Evolutionary conservation across 2,888 invertebrate genomes (phyloP), one percentile per base, ranked within the genome.

Genomic region (Platycheirus albimanus): DNA sequence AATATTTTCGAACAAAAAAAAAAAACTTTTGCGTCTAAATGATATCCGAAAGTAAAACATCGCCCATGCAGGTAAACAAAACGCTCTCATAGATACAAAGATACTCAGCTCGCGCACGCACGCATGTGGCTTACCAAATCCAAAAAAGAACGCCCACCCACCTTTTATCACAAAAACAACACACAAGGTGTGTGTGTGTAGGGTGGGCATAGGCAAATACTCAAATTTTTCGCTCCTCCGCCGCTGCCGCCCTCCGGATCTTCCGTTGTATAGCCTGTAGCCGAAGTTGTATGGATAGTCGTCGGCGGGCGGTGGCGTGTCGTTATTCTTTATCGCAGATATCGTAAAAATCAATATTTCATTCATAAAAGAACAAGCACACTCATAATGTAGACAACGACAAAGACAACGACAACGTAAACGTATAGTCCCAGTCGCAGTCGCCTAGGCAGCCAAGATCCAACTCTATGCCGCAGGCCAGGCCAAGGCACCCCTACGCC

Each of bases 41-140:
- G 80, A 76, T 71, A 81, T 81, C 77, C 81, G 61, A 81, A 81
- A 81, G 77, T 81, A 81, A 77, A 67, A 67, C 61, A 72, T 52
- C 71, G 76, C 81, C 71, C 76, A 71, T 71, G 66, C 70, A 81
- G 43, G 36, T 43, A 47, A 66, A 54, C 43, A 36, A 49, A 41
- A 63, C 76, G 43, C 51, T 15, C 15, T 49, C 33, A 56, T 30
- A 19, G 45, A 49, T 49, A 63, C 58, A 38, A 45, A 49, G 28
- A 64, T 20, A 56, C 43, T 17, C 17, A 5, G 41, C 47, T 24
- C 30, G 38, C 38, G 38, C 13, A 61, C 56, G 63, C 71, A 77
- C 77, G 77, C 77, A 76, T 77, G 77, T 71, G 61, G 61, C n/a
- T 61, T 71, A 33, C 47, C 36, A 11, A 41, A 33, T 11, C 13